Base-by-base conservation (phyloP, 2,888 invertebrate genomes). In the Tenthredo distinguenda region DNA sequence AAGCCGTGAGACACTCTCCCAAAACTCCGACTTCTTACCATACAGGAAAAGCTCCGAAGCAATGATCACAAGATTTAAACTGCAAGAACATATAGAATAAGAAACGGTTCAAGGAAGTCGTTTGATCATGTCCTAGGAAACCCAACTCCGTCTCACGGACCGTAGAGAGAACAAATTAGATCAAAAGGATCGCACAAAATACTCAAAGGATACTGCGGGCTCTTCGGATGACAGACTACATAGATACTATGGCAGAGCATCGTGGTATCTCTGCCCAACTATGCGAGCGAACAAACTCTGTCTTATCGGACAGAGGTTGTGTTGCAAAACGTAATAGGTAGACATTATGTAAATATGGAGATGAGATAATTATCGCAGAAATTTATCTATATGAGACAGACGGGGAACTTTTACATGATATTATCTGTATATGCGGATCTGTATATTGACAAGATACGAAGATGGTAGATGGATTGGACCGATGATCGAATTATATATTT, bases 61-160 rank as follows among this genome's bases (percentile, higher is more conserved):
- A 26, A 40, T 40, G 71, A 37, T 71, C 74, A 10, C 43, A 15
- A n/a, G 40, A 74, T 43, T 74, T 26, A 43, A 74, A 74, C 74
- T 43, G 26, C 26, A 26, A 68, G 68, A 71, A 18, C 9, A 15
- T 31, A 71, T n/a, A 71, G 74, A 43, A 26, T 40, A 43, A 43
- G 21, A n/a, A 43, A 26, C 26, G 74, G 21, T 21, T 12, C 21
- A 43, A n/a, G 21, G n/a, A 74, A n/a, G 26, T 74, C 62, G 37
- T 81, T 81, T 81, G 81, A 81, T 81, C 81, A 81, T 81, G 7
- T 58, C 62, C 40, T 58, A 21, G n/a, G 62, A 62, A 81, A 81
- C 37, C 37, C 40, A n/a, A 72, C n/a, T 81, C 10, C 21, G 15
- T 62, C 58, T 40, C 81, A 2, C 15, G 21, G 37, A 81, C 58